Base-by-base conservation (phyloP, 2,797 vertebrate genomes). In the Pseudochirops corinnae region DNA sequence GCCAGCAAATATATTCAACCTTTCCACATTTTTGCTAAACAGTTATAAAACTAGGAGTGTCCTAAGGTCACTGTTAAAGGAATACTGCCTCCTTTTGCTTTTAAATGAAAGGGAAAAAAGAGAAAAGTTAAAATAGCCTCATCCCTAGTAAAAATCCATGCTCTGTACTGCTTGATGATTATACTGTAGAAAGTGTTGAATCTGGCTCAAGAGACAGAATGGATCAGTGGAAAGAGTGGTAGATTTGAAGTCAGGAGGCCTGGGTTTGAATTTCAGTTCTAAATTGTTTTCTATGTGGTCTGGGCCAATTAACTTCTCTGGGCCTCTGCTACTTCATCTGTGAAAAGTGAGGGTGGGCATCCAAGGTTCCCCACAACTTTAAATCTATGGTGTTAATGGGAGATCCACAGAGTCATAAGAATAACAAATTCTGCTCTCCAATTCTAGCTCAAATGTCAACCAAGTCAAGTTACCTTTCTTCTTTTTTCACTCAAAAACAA, bases 21-120 rank as follows among this genome's bases (percentile, higher is more conserved):
- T 97, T 98, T 98, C 98, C 97, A 98, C 98, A 97, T 98, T 97
- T 96, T 97, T 96, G 97, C 97, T 97, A 97, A 97, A 96, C 91
- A 96, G 96, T 97, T 97, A 97, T 98, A 98, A 98, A 98, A 98
- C 94, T 9, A 33, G 94, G 92, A 97, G 98, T 98, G 96, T 97
- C 95, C 93, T 98, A 96, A 98, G 97, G 98, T 98, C 98, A 98
- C 94, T 97, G 95, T 96, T 98, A 98, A 98, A 98, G 96, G 56
- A 96, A 96, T 92, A 96, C 91, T 92, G 96, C 91, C 96, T 94
- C 97, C 95, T 97, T 58, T 97, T 93, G 94, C 95, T 67, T 97
- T 97, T 96, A 97, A 96, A 96, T 97, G 92, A 57, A 91, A 46
- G 21, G 74, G 9, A 92, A 91, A 95, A 96, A 95, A 11, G 9